Percentiles rank a stretch among this genome's conserved stretches.
Evolutionary conservation across 2,888 invertebrate species (phyloP).

Genomic region (Tetranychus truncatus): DNA sequence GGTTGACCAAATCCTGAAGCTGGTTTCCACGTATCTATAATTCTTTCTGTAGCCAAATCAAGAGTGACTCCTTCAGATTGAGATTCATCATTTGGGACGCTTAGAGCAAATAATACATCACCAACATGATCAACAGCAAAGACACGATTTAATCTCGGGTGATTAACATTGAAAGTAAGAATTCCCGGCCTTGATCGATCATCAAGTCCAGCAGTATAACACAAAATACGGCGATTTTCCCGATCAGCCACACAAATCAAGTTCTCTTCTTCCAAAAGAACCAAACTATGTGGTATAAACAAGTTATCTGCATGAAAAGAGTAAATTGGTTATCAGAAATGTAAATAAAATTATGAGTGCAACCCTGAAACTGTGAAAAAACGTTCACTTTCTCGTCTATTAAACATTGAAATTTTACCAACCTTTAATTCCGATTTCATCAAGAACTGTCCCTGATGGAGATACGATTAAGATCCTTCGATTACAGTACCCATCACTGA

Average conservation of each 20-base stretch:
- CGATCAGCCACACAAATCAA: slow-evolving; percentile 83
- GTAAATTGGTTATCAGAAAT: background rate
- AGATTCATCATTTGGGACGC: slow-evolving; percentile 38
- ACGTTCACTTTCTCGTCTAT: background rate
- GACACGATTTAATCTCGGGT: slow-evolving; percentile 63
- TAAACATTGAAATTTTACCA: slow-evolving; percentile 5
- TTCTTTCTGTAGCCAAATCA: slow-evolving; percentile 55
- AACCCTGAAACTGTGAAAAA: background rate
- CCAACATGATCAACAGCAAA: slow-evolving; percentile 47
- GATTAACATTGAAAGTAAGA: slow-evolving; percentile 48
- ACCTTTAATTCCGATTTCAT: slow-evolving; percentile 34
- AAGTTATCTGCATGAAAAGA: slow-evolving; percentile 30
- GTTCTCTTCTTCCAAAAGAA: slow-evolving; percentile 66
- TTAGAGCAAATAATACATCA: slow-evolving; percentile 60
- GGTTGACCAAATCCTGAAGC: slow-evolving; percentile 31
- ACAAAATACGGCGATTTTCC: slow-evolving; percentile 79
- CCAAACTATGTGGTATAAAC: slow-evolving; percentile 62
- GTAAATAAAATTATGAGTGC: background rate
- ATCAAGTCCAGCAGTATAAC: slow-evolving; percentile 63
- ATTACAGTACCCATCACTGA: slow-evolving; percentile 94
- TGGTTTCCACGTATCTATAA: slow-evolving; percentile 57
- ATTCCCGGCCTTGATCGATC: slow-evolving; percentile 37
- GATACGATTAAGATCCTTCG: slow-evolving; percentile 55
- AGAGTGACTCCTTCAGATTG: slow-evolving; percentile 43
- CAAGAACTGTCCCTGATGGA: slow-evolving; percentile 41